Conservation (phyloP, 2,888 invertebrate genomes). For the Agriotes lineatus region DNA sequence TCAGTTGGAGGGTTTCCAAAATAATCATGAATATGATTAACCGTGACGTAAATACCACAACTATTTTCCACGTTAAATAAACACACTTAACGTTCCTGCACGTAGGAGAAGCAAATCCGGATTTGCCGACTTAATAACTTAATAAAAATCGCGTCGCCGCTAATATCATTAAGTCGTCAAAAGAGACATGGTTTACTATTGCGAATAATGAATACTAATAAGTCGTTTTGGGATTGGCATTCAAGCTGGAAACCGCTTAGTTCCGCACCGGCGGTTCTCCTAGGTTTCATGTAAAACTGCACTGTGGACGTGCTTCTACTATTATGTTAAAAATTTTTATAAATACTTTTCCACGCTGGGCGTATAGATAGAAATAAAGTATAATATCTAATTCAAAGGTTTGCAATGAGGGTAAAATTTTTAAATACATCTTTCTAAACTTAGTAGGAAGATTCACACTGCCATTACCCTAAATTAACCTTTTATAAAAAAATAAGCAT, state of each 20-base stretch:
- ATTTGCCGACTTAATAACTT: background rate
- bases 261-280: background rate
- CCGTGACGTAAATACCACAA: slow-evolving; percentile 1
- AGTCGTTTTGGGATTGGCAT: background rate
- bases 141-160: background rate
- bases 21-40: slow-evolving; percentile 30
- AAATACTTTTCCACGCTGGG: no score
- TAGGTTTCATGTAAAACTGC: no score
- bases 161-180: background rate
- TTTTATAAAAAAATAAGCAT: no score
- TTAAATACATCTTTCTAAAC: no score
- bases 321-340: no score
- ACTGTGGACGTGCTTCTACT: no score
- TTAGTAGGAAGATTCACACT: no score
- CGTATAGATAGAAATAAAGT: no score
- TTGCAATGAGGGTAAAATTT: no score
- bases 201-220: slow-evolving; percentile 9
- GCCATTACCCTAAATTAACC: no score
- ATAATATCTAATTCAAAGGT: no score
- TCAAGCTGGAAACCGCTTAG: background rate
- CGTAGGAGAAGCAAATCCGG: background rate
- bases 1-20: slow-evolving; percentile 35
- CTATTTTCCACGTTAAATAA: background rate
- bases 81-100: background rate
- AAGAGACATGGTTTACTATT: background rate